Conservation (phyloP, 2,797 vertebrate species). For the Arctocebus calabarensis region DNA sequence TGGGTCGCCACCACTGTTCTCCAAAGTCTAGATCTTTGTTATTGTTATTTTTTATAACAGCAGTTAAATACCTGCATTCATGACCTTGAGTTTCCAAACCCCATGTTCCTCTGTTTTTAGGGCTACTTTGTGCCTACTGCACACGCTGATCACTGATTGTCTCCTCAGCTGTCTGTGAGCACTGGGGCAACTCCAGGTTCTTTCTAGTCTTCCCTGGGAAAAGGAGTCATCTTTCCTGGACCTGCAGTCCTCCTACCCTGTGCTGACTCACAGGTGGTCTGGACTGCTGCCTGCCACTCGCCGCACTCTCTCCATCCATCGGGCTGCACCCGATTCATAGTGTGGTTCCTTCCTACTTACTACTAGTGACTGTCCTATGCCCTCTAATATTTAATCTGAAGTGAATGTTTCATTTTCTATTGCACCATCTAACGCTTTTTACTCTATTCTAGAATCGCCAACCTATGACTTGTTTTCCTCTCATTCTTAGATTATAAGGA, state of each 20-base stretch:
- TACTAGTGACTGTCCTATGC: neutral
- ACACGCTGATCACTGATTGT: neutral
- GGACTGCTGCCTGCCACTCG: neutral
- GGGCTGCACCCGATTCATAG: no score
- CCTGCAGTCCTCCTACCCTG: neutral
- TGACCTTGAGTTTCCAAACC: neutral
- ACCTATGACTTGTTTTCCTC: neutral
- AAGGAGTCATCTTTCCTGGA: neutral
- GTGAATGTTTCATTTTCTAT: neutral
- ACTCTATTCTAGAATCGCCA: neutral
- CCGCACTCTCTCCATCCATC: neutral
- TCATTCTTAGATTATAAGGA: neutral
- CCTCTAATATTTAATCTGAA: neutral
- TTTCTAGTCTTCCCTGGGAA: neutral
- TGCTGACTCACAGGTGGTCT: neutral
- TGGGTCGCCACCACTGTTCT: neutral
- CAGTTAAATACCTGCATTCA: neutral
- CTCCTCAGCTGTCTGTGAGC: neutral
- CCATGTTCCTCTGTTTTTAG: neutral
- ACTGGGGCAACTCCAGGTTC: rapidly evolving
- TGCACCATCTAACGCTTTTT: neutral
- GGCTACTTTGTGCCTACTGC: neutral
- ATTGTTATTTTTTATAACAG: neutral
- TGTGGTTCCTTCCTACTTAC: neutral
- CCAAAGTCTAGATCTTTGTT: neutral